phyloP scores from a whole-genome alignment of 1,140 invertebrate genomes.

The Orchesella cincta region DNA sequence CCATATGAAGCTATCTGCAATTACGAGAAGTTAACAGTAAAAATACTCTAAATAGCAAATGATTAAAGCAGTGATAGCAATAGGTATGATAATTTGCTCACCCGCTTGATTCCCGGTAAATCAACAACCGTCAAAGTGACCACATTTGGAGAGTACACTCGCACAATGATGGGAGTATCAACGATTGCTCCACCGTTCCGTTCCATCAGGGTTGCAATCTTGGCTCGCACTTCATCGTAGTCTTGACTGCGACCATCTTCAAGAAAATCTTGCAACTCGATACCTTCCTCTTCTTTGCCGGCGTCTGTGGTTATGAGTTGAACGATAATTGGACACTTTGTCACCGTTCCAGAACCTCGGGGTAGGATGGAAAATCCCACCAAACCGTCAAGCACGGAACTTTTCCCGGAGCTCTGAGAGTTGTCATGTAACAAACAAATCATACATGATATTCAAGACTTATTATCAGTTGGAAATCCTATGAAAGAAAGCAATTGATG shows the following conservation, averaged over 20 bases:
- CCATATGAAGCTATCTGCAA: conserved; percentile 54
- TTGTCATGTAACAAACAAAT: neutral
- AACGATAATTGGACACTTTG: conserved; percentile 21
- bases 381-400: conserved; percentile 21
- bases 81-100: neutral
- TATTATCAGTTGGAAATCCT: too few species aligned
- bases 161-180: conserved; percentile 21
- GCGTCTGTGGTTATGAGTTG: neutral
- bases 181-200: conserved; percentile 15
- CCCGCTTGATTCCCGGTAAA: conserved; percentile 34
- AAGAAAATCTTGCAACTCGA: conserved; percentile 9
- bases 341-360: conserved; percentile 13
- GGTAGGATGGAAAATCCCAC: conserved; percentile 4
- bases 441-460: too few species aligned
- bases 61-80: neutral
- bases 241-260: neutral
- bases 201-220: conserved; percentile 26
- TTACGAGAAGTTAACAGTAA: neutral
- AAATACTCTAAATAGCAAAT: neutral
- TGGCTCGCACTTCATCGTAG: conserved; percentile 27
- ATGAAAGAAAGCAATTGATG: too few species aligned
- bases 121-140: conserved; percentile 37
- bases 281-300: neutral
- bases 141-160: conserved; percentile 28
- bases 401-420: conserved; percentile 25